A percentile compares a stretch with the other conserved stretches of the same genome.
phyloP scores from a whole-genome alignment of 1,140 invertebrate genomes.

The Scylla paramamosain region DNA sequence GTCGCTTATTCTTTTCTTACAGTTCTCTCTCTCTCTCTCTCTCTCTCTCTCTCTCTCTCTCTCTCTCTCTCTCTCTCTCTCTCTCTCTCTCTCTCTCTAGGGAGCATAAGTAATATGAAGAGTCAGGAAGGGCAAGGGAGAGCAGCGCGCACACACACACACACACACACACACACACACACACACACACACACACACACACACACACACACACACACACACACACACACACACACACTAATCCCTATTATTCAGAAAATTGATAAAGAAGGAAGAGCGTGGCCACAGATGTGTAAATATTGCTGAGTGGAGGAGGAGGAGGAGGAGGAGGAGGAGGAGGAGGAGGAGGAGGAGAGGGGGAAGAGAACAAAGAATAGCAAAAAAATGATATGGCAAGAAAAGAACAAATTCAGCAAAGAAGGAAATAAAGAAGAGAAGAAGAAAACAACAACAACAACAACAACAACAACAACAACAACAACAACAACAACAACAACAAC shows the following conservation, averaged over 20 bases:
- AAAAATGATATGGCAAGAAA: background rate
- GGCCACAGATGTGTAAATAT: conserved; percentile 21
- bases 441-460: no score
- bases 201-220: conserved; percentile 34
- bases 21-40: no score
- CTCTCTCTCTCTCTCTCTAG: background rate
- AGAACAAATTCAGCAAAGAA: background rate
- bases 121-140: background rate
- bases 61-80: background rate
- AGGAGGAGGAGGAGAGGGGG: background rate
- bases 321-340: background rate
- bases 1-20: background rate
- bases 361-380: background rate
- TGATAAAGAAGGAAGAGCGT: background rate
- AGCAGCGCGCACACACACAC: background rate
- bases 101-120: background rate
- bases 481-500: no score
- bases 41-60: background rate
- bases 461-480: no score
- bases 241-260: background rate
- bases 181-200: conserved; percentile 43
- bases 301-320: background rate
- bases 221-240: conserved; percentile 7
- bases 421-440: no score
- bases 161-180: background rate